Percentiles rank a stretch among this genome's conserved stretches.
These are phyloP conservation scores for Homarus gammarus DNA, from an alignment of 2,888 invertebrate genomes.

Conservation along the genomic window DNA sequence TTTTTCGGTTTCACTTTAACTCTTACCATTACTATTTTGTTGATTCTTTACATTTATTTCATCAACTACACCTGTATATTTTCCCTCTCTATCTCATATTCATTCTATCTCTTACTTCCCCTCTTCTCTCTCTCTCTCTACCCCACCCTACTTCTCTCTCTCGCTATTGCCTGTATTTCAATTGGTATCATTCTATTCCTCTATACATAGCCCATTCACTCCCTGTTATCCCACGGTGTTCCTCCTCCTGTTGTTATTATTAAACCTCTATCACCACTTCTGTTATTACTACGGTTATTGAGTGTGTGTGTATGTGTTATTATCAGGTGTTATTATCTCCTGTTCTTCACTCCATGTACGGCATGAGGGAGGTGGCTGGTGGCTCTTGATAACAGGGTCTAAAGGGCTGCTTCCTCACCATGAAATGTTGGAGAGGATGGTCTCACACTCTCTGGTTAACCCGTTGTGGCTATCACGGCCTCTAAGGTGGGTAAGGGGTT, in stretches of 20 bases:
- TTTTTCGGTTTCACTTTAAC: not conserved
- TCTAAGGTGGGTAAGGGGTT: too few relatives aligned
- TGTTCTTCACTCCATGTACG: not conserved
- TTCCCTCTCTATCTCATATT: too few relatives aligned
- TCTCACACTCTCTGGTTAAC: not conserved
- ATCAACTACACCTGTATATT: too few relatives aligned
- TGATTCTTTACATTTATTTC: too few relatives aligned
- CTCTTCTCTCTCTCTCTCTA: too few relatives aligned
- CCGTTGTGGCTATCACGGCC: not conserved
- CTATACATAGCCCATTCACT: too few relatives aligned
- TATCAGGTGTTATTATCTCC: not conserved
- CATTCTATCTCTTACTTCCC: too few relatives aligned
- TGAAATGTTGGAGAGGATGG: constrained; percentile 27
- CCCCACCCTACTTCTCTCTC: too few relatives aligned
- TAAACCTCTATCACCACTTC: not conserved
- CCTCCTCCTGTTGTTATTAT: not conserved
- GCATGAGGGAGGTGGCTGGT: constrained; percentile 41
- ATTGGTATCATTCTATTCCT: too few relatives aligned
- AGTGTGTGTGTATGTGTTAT: too few relatives aligned
- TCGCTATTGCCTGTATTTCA: too few relatives aligned
- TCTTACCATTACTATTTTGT: not conserved
- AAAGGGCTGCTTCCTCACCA: constrained; percentile 49
- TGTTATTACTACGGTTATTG: not conserved
- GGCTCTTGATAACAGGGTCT: constrained; percentile 38
- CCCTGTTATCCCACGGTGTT: too few relatives aligned